Conservation (phyloP, 64 coral and sea anemone species). For the Trachythela sp. region DNA sequence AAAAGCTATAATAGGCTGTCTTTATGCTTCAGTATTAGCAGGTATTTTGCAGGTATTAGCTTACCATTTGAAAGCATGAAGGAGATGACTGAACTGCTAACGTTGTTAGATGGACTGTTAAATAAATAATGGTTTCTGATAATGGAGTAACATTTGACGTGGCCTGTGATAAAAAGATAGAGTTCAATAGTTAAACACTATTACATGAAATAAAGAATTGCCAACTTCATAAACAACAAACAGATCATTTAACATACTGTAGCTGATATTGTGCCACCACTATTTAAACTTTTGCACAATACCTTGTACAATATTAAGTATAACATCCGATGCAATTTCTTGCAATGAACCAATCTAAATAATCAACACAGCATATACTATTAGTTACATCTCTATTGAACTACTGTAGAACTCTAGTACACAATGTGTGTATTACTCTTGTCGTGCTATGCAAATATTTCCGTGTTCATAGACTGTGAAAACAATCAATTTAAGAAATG, state of each 20-base stretch:
- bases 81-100: slow-evolving; percentile 50
- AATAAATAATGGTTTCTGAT: slow-evolving; percentile 56
- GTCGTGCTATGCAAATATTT: too few relatives aligned
- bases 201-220: neutral
- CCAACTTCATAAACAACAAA: neutral
- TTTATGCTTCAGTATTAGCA: too few relatives aligned
- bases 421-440: too few relatives aligned
- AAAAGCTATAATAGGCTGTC: neutral
- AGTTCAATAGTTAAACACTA: neutral
- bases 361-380: neutral
- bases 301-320: slow-evolving; percentile 87
- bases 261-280: neutral
- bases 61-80: slow-evolving; percentile 41
- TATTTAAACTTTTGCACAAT: neutral
- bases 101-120: slow-evolving; percentile 69
- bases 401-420: too few relatives aligned
- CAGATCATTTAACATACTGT: neutral
- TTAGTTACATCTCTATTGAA: too few relatives aligned
- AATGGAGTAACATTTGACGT: slow-evolving; percentile 48
- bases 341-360: slow-evolving; percentile 62
- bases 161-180: slow-evolving; percentile 47
- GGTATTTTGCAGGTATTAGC: too few relatives aligned
- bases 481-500: too few relatives aligned
- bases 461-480: too few relatives aligned
- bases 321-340: slow-evolving; percentile 73